phyloP scores from a whole-genome alignment of 1,140 invertebrate species.

The Neotoxoptera formosana region DNA sequence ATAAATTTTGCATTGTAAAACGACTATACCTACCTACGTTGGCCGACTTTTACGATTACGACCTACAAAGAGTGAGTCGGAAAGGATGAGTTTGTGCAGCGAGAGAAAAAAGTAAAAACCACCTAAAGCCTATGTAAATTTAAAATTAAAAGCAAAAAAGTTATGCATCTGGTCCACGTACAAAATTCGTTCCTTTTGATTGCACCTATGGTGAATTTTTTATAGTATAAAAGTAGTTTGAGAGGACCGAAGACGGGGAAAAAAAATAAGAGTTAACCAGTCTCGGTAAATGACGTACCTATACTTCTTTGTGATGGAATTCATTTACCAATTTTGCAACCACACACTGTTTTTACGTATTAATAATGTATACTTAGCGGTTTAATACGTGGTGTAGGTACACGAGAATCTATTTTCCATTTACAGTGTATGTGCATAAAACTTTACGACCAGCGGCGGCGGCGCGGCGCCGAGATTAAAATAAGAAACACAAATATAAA shows the following conservation, averaged over 20 bases:
- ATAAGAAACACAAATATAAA: background rate
- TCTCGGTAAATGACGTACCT: background rate
- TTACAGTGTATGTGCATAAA: background rate
- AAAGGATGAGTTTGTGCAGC: background rate
- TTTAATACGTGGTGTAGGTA: background rate
- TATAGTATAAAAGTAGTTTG: background rate
- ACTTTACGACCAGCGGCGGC: background rate
- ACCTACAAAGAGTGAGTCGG: background rate
- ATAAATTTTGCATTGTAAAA: constrained; percentile 45
- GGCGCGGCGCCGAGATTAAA: background rate
- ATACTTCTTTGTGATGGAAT: constrained; percentile 9
- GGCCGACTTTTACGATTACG: constrained; percentile 28
- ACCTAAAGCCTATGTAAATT: constrained; percentile 10
- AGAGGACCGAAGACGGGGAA: background rate
- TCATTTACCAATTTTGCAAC: constrained; percentile 14
- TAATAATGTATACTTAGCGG: constrained; percentile 27
- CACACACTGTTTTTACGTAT: background rate
- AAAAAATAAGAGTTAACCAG: background rate
- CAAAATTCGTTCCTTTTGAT: constrained; percentile 17
- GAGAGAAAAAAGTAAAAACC: background rate
- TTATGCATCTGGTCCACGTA: background rate
- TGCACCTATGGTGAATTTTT: constrained; percentile 22
- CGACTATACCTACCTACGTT: background rate
- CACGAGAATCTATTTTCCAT: background rate
- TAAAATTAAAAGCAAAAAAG: constrained; percentile 40